phyloP scores from a whole-genome alignment of 2,888 invertebrate genomes.

The Ditula angustiorana region DNA sequence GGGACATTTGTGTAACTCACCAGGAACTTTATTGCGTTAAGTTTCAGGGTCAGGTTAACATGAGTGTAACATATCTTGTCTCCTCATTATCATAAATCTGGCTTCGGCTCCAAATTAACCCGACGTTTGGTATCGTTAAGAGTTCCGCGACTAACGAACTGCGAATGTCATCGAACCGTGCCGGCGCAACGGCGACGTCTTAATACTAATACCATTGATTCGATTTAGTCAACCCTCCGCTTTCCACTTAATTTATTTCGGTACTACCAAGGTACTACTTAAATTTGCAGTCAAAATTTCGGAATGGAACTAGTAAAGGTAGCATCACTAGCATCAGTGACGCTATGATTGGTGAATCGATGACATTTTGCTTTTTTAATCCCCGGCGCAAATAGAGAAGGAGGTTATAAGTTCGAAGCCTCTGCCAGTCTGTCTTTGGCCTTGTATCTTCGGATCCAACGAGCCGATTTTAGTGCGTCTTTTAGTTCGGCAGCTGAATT shows the following conservation, averaged over 20 bases:
- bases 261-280: background rate
- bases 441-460: too few relatives aligned
- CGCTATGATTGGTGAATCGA: background rate
- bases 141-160: constrained; percentile 33
- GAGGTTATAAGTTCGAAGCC: too few relatives aligned
- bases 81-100: constrained; percentile 25
- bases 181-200: constrained; percentile 9
- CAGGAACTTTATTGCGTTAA: background rate
- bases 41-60: background rate
- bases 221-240: constrained; percentile 30
- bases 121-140: constrained; percentile 22
- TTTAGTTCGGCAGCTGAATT: too few relatives aligned
- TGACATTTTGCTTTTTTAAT: too few relatives aligned
- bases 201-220: constrained; percentile 31
- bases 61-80: background rate
- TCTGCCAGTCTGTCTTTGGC: too few relatives aligned
- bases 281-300: constrained; percentile 16
- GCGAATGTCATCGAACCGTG: constrained; percentile 27
- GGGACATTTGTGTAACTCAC: background rate
- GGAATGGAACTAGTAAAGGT: constrained; percentile 4
- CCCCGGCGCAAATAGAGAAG: too few relatives aligned
- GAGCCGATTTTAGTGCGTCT: too few relatives aligned
- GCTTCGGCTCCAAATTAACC: constrained; percentile 18
- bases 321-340: background rate
- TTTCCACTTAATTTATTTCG: constrained; percentile 12